A percentile compares a stretch with the other conserved stretches of the same genome.
Evolutionary conservation across 2,113 vertebrate species (phyloP).

Genomic region (Phrynocephalus versicolor): DNA sequence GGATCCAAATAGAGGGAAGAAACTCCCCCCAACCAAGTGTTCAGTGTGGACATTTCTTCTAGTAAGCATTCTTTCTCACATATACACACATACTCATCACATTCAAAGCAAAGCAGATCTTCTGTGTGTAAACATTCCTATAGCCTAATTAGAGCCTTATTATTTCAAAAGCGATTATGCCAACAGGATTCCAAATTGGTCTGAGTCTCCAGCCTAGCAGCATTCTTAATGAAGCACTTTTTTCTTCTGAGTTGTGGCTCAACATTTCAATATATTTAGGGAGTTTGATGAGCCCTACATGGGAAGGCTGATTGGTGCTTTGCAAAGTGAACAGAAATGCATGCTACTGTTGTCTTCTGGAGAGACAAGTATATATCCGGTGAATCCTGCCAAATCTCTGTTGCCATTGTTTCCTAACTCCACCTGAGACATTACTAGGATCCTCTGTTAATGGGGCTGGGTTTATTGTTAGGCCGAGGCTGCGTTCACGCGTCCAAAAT

Average conservation of each 20-base stretch:
- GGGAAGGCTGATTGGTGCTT: slow-evolving; percentile 43
- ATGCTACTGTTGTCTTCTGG: slow-evolving; percentile 68
- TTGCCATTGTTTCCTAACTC: slow-evolving; percentile 69
- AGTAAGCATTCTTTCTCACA: neutral
- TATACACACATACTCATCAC: neutral
- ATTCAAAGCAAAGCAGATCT: slow-evolving; percentile 28
- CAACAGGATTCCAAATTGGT: slow-evolving; percentile 64
- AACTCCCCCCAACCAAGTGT: too few relatives aligned
- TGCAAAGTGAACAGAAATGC: slow-evolving; percentile 49
- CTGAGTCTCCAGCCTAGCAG: slow-evolving; percentile 65
- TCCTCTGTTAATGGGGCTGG: too few relatives aligned
- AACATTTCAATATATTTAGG: slow-evolving; percentile 58
- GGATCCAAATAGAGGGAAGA: too few relatives aligned
- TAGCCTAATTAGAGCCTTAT: slow-evolving; percentile 66
- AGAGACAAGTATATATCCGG: slow-evolving; percentile 45
- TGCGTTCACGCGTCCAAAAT: too few relatives aligned
- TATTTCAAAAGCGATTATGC: slow-evolving; percentile 68
- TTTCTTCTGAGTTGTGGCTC: slow-evolving; percentile 15
- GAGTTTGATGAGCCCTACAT: slow-evolving; percentile 45
- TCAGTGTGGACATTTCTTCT: slow-evolving; percentile 45
- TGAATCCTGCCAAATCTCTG: slow-evolving; percentile 61
- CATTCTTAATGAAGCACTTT: slow-evolving; percentile 63
- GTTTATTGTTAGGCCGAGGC: too few relatives aligned
- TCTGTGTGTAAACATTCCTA: slow-evolving; percentile 51
- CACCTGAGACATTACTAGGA: neutral